These are phyloP conservation scores for Melanerpes formicivorus DNA, from an alignment of 2,113 vertebrate species.

Conservation along the genomic window DNA sequence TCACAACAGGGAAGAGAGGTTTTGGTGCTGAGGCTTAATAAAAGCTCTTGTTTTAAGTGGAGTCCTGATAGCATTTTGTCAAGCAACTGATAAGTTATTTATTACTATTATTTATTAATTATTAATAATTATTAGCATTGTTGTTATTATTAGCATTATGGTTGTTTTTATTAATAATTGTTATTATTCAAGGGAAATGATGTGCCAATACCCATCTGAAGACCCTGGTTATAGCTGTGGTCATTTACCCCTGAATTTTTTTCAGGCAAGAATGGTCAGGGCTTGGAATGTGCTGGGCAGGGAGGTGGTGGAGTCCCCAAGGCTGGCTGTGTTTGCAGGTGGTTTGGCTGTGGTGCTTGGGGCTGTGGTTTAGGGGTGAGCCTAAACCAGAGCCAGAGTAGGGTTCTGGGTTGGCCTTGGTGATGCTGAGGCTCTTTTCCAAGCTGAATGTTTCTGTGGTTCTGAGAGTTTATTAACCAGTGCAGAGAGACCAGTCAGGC, in stretches of 20 bases:
- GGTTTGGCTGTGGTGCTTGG: too few species aligned
- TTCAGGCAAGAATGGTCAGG: too few species aligned
- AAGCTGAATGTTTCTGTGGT: background rate
- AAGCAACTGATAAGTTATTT: background rate
- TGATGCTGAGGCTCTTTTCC: too few species aligned
- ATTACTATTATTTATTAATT: too few species aligned
- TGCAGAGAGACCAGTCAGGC: background rate
- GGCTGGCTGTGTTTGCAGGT: too few species aligned
- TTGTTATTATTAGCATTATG: too few species aligned
- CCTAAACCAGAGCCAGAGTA: too few species aligned
- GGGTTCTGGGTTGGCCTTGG: too few species aligned
- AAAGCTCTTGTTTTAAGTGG: background rate
- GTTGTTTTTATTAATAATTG: background rate
- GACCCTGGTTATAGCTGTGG: slow-evolving; percentile 57
- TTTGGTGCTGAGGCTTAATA: slow-evolving; percentile 30
- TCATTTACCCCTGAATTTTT: slow-evolving; percentile 13
- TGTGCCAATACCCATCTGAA: slow-evolving; percentile 47
- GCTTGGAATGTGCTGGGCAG: too few species aligned
- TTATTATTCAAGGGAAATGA: slow-evolving; percentile 43
- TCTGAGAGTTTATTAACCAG: background rate
- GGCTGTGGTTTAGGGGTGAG: too few species aligned
- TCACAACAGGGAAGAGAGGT: slow-evolving; percentile 35
- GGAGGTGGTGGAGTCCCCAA: too few species aligned
- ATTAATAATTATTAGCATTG: too few species aligned
- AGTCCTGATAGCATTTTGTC: slow-evolving; percentile 14